phyloP scores from a whole-genome alignment of 2,113 vertebrate genomes.

The Caranx melampygus region DNA sequence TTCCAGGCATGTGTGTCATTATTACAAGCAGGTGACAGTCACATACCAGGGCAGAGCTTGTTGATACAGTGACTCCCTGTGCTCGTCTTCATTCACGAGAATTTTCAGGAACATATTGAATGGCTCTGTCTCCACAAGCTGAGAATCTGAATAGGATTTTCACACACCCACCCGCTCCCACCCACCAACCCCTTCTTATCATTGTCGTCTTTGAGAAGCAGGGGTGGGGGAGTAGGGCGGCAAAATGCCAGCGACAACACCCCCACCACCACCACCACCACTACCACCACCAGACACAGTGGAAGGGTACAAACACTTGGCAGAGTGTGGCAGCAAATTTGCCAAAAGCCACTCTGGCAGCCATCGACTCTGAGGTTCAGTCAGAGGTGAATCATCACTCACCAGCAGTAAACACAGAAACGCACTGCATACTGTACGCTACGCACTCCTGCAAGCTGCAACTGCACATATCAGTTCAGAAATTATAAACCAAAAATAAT shows the following conservation, averaged over 20 bases:
- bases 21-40: conserved; percentile 22
- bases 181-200: conserved; percentile 39
- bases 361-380: conserved; percentile 74
- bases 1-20: too few relatives aligned
- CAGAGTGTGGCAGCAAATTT: conserved; percentile 45
- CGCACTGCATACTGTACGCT: conserved; percentile 22
- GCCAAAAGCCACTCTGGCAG: conserved; percentile 79
- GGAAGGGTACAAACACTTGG: conserved; percentile 80
- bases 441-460: conserved; percentile 5
- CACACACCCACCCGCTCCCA: not conserved
- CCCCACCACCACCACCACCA: not conserved
- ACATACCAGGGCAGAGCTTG: not conserved
- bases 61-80: conserved; percentile 27
- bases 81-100: conserved; percentile 21
- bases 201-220: conserved; percentile 55
- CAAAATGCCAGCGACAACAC: conserved; percentile 69
- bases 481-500: conserved; percentile 4
- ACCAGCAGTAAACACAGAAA: conserved; percentile 47
- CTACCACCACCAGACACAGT: conserved; percentile 56
- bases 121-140: conserved; percentile 25
- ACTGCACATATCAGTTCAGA: conserved; percentile 26
- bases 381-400: conserved; percentile 80
- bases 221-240: conserved; percentile 20
- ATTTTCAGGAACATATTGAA: conserved; percentile 52
- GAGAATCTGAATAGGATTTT: conserved; percentile 56